Evolutionary conservation across 2,888 invertebrate species (phyloP).

Genomic region (Pardosa pseudoannulata): DNA sequence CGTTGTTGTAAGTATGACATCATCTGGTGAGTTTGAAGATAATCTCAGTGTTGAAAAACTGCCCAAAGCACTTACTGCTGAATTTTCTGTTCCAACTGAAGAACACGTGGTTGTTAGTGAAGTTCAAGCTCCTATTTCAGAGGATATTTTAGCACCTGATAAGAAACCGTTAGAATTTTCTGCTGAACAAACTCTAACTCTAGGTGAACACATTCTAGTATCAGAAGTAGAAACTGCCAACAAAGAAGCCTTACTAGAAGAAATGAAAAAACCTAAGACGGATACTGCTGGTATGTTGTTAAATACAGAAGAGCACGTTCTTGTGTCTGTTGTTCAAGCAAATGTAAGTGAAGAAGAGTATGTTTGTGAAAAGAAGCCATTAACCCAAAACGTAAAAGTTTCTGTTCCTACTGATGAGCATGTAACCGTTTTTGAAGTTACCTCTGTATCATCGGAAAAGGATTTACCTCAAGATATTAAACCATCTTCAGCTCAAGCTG

Average conservation of each 20-base stretch:
- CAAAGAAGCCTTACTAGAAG: conserved; percentile 67
- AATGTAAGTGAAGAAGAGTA: conserved; percentile 73
- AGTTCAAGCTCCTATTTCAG: conserved; percentile 68
- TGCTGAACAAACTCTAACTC: conserved; percentile 49
- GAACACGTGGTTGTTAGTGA: conserved; percentile 72
- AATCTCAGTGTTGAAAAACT: conserved; percentile 37
- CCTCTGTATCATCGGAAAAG: conserved; percentile 42
- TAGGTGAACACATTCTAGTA: conserved; percentile 67
- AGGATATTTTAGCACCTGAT: conserved; percentile 57
- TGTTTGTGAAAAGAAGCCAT: conserved; percentile 25
- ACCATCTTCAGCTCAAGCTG: conserved; percentile 48
- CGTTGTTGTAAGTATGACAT: conserved; percentile 61
- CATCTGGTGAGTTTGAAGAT: conserved; percentile 52
- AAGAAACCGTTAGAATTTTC: conserved; percentile 68
- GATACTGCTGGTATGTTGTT: conserved; percentile 57
- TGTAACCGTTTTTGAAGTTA: conserved; percentile 56
- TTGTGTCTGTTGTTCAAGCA: conserved; percentile 72
- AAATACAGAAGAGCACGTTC: conserved; percentile 71
- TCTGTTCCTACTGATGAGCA: conserved; percentile 65
- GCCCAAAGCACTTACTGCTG: conserved; percentile 48
- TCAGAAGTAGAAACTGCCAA: conserved; percentile 63
- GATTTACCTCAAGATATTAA: conserved; percentile 22
- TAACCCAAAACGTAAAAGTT: conserved; percentile 36
- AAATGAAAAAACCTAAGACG: conserved; percentile 55
- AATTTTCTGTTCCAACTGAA: conserved; percentile 69